Evolutionary conservation across 2,797 vertebrate species (phyloP), one percentile per base, ranked within the genome.

Genomic region (Cirrhinus mrigala): DNA sequence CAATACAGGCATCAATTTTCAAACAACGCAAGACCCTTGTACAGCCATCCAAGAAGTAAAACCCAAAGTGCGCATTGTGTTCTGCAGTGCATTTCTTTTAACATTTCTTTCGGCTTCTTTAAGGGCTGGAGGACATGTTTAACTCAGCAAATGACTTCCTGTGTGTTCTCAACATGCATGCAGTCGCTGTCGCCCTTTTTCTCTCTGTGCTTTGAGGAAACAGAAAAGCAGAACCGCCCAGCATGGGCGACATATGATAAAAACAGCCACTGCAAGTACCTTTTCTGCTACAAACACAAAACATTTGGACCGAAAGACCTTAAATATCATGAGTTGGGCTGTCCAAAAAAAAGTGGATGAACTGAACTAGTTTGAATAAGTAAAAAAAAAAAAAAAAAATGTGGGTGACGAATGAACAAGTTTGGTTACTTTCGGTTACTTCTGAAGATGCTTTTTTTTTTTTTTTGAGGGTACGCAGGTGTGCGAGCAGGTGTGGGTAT

Each of bases 191-290:
- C 2, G 6, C 6, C 5, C 0, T 54, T 1, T 58, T 12, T 40
- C 12, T 14, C 33, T 29, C 10, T 80, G 44, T 83, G 27, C 15
- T 70, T 11, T 6, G 2, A 82, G 79, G 20, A 85, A 85, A 54
- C 7, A 15, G 68, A 85, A 82, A 81, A 79, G 69, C 69, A 29
- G 46, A 75, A 76, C 62, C 16, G 8, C 27, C 24, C 24, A 77
- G 10, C 77, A 56, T 48, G 27, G 40, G 44, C 11, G 3, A 24
- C 73, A 12, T 33, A 33, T 40, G 46, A 11, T 62, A 85, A 80
- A 88, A 81, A 83, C 83, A 80, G 75, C 40, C 37, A 33, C 56
- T 29, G 24, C 78, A 54, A 75, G 66, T 56, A 48, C 40, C 74
- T 46, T 56, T 68, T 46, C 81, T 27, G 48, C 68, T 52, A 84